phyloP scores from a whole-genome alignment of 2,888 invertebrate species.

The Ligdia adustata region DNA sequence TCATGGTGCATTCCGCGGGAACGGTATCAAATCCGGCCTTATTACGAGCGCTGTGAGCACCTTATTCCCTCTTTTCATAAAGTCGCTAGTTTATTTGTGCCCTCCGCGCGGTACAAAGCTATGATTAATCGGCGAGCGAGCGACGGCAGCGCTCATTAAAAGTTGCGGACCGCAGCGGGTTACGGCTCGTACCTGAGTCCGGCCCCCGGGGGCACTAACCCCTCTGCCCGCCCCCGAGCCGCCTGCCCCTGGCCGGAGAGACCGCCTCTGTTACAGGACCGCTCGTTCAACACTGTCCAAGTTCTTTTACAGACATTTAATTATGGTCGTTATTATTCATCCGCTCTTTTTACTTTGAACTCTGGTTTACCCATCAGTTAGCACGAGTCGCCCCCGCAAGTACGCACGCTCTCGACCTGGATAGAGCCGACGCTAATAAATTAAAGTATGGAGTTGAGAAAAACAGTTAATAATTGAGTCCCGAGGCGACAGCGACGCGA shows the following conservation, averaged over 20 bases:
- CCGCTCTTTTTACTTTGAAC: not conserved
- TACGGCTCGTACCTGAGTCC: conserved; percentile 32
- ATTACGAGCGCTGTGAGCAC: conserved; percentile 9
- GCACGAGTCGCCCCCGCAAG: no score
- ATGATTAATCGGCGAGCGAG: conserved; percentile 33
- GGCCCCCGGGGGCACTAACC: conserved; percentile 1
- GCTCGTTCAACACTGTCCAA: not conserved
- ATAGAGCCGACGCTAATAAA: no score
- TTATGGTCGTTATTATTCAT: not conserved
- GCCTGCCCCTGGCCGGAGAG: not conserved
- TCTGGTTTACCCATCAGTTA: no score
- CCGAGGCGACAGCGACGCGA: no score
- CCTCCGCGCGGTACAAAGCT: conserved; percentile 25
- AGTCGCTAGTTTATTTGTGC: conserved; percentile 22
- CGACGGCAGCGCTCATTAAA: conserved; percentile 38
- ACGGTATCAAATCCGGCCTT: conserved; percentile 7
- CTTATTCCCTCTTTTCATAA: conserved; percentile 18
- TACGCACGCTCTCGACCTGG: no score
- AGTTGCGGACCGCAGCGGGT: conserved; percentile 34
- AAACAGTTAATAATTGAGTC: no score
- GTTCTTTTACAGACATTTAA: not conserved
- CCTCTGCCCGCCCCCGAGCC: not conserved
- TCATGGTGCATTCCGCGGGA: conserved; percentile 12
- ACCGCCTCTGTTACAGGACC: not conserved
- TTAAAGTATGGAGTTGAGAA: no score